These are phyloP conservation scores for Zoanthus solanderi DNA, from an alignment of 92 coral and sea anemone species.

Conservation along the genomic window DNA sequence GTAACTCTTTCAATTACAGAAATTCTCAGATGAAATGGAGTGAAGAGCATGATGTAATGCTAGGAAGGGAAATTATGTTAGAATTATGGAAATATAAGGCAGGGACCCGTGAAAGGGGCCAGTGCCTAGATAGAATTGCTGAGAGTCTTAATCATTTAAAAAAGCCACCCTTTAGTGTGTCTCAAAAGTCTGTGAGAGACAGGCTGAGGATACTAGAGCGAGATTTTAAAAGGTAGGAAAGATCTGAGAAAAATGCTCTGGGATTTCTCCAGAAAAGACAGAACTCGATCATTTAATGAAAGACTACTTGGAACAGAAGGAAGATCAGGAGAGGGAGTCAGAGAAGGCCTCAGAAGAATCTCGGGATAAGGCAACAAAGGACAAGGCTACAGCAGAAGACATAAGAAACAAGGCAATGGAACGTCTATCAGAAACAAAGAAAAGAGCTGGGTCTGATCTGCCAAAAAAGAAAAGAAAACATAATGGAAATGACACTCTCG, in stretches of 20 bases:
- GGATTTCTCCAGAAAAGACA: conserved; percentile 54
- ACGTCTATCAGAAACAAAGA: conserved; percentile 27
- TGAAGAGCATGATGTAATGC: conserved; percentile 45
- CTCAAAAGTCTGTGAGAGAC: conserved; percentile 57
- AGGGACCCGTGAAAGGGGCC: conserved; percentile 61
- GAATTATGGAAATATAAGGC: conserved; percentile 63
- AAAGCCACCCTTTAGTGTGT: conserved; percentile 51
- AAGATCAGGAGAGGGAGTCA: conserved; percentile 49
- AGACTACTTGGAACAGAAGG: conserved; percentile 65
- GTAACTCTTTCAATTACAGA: conserved; percentile 7
- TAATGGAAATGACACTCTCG: conserved; percentile 39
- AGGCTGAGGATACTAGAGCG: conserved; percentile 56
- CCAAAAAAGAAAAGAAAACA: conserved; percentile 20
- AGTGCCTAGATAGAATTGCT: conserved; percentile 58
- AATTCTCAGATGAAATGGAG: not conserved
- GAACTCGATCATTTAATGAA: conserved; percentile 59
- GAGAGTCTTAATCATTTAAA: conserved; percentile 54
- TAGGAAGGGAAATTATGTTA: conserved; percentile 51
- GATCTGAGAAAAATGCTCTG: conserved; percentile 50
- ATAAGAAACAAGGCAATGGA: conserved; percentile 48
- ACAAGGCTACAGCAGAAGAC: conserved; percentile 38
- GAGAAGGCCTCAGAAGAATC: conserved; percentile 25
- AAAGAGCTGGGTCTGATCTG: conserved; percentile 27
- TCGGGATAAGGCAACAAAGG: conserved; percentile 34
- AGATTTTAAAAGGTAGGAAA: conserved; percentile 46